Percentiles rank a stretch among this genome's conserved stretches.
phyloP scores from a whole-genome alignment of 2,797 vertebrate species.

The Hylomyscus alleni region DNA sequence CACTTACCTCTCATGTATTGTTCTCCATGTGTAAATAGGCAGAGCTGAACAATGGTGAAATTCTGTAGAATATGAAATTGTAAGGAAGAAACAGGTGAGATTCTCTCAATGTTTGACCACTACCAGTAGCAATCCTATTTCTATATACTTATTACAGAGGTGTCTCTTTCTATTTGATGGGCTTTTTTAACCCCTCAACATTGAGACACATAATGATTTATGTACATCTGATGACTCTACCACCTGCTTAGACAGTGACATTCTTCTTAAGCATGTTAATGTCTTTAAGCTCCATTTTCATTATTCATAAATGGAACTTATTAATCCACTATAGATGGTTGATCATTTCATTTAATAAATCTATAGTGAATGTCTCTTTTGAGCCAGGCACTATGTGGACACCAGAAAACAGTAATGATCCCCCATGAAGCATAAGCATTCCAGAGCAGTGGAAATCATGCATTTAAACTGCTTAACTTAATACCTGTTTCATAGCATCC shows the following conservation, averaged over 20 bases:
- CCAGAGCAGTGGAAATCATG: constrained; percentile 29
- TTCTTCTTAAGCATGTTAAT: background rate
- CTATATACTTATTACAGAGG: background rate
- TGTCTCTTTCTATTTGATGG: constrained; percentile 11
- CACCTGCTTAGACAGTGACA: background rate
- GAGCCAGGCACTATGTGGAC: background rate
- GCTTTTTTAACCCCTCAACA: background rate
- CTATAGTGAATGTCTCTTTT: constrained; percentile 18
- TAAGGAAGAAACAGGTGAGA: background rate
- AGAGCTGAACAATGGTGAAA: background rate
- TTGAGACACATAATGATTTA: background rate
- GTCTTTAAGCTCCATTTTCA: constrained; percentile 6
- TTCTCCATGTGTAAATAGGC: background rate
- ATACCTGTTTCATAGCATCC: background rate
- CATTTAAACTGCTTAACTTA: constrained; percentile 28
- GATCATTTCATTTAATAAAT: constrained; percentile 47
- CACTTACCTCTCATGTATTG: background rate
- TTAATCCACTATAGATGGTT: constrained; percentile 35
- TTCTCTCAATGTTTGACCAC: background rate
- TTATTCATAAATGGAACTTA: background rate
- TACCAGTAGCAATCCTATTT: background rate
- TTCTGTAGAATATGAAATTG: constrained; percentile 18
- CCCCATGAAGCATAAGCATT: background rate
- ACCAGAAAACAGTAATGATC: background rate
- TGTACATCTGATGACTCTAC: background rate